Evolutionary conservation across 2,797 vertebrate genomes (phyloP), one percentile per base, ranked within the genome.

Genomic region (Spheniscus humboldti): DNA sequence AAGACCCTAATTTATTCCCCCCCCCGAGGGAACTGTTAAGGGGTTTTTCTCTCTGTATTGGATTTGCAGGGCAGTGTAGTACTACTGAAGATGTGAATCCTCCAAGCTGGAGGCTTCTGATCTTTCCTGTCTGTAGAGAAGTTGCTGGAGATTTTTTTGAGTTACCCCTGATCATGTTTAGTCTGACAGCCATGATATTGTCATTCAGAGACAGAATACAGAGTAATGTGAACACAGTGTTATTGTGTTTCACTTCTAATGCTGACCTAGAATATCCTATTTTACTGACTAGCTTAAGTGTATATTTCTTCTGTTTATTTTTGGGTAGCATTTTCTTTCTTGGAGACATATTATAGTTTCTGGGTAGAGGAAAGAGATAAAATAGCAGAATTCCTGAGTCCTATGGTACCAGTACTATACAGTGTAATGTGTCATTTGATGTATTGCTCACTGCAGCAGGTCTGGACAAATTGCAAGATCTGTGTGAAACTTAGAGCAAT

Each of bases 151-250:
- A 71, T 84, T 96, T 97, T 86, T 96, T 97, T 94, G 86, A 74
- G 86, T 97, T 98, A 88, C 81, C 88, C 94, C 31, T 93, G 47
- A 73, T 35, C 13, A n/a, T 95, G 71, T 98, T 97, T 97, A 92
- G 74, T 95, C 91, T 96, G 94, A 94, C 45, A 82, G 30, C 66
- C 66, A 28, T 28, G 22, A 73, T n/a, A 73, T n/a, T 59, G 17
- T 80, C 4, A 14, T 53, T 74, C 35, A 85, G 68, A 62, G 74
- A 74, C 37, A 85, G 63, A 77, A 83, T 75, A 18, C 1, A 55
- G 45, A 72, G 62, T 37, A 73, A 67, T 62, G 52, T 78, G 64
- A 81, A 23, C 47, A 55, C 11, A 47, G 18, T 20, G 28, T 5
- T 50, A 2, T 30, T 72, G 17, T 90, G n/a, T 89, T 86, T 66